Percentiles rank a stretch among this genome's conserved stretches.
Evolutionary conservation across 2,797 vertebrate genomes (phyloP).

Genomic region (Taeniopygia guttata): DNA sequence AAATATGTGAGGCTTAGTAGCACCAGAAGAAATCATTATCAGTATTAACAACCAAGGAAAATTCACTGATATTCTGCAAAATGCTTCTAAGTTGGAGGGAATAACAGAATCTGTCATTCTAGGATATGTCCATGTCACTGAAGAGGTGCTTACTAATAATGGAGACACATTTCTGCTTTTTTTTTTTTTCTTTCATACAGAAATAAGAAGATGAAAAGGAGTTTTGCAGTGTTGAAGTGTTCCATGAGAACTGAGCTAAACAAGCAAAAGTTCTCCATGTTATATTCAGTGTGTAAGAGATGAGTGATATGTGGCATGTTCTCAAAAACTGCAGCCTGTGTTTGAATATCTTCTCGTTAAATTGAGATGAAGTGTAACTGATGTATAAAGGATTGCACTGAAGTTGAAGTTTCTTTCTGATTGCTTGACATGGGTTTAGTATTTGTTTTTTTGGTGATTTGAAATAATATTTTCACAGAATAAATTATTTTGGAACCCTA

Average conservation of each 20-base stretch:
- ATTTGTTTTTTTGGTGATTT: not conserved
- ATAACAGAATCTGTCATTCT: not conserved
- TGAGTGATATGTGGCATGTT: rapidly evolving
- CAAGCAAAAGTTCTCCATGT: not conserved
- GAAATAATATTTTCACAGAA: not conserved
- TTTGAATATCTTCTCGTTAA: not conserved
- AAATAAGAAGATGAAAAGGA: not conserved
- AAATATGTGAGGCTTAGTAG: not conserved
- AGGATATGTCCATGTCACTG: rapidly evolving
- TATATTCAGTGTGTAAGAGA: not conserved
- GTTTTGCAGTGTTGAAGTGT: not conserved
- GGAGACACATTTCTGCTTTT: not conserved
- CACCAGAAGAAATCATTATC: not conserved
- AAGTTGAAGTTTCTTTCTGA: not conserved
- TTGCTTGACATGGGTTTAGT: not conserved
- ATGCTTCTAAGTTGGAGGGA: not conserved
- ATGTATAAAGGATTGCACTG: not conserved
- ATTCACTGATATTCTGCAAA: not conserved
- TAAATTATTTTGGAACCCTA: not conserved
- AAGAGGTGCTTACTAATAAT: not conserved
- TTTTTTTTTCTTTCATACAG: not conserved
- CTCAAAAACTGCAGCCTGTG: not conserved
- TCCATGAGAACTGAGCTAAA: not conserved
- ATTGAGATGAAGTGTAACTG: not conserved
- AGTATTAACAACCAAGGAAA: not conserved